These are phyloP conservation scores for Anas platyrhynchos DNA, from an alignment of 2,113 vertebrate genomes.

Conservation along the genomic window DNA sequence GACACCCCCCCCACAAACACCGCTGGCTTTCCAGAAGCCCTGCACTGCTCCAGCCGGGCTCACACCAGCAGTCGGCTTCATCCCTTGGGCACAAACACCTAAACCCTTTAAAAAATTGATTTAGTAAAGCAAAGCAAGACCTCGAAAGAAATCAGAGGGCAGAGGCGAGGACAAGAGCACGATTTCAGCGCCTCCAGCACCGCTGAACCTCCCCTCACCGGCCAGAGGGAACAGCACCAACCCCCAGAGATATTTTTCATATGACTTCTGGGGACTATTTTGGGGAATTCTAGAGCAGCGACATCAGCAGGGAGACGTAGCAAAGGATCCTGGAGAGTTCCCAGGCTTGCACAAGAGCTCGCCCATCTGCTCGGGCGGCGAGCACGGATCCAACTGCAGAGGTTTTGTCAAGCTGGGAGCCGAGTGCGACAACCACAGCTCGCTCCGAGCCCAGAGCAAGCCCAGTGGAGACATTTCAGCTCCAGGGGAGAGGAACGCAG, in stretches of 20 bases:
- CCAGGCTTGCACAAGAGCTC: constrained; percentile 1
- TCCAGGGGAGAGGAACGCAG: not conserved
- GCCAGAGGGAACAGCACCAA: not conserved
- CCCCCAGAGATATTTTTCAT: not conserved
- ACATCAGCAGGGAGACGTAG: not conserved
- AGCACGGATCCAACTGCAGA: not conserved
- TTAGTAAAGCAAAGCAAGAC: not conserved
- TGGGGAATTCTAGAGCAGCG: not conserved
- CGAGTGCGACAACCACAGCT: not conserved
- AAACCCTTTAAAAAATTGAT: not conserved
- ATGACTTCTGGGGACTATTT: not conserved
- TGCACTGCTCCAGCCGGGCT: not conserved
- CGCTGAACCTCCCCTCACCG: not conserved
- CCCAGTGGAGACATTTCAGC: not conserved
- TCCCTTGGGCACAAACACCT: not conserved
- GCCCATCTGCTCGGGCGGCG: not conserved
- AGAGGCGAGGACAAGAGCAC: not conserved
- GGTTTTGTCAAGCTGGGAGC: not conserved
- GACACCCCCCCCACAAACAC: not conserved
- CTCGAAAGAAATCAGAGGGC: not conserved
- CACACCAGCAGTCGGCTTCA: not conserved
- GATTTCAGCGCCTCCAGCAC: not conserved
- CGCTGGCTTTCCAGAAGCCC: not conserved
- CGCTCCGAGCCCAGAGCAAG: not conserved
- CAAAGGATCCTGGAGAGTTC: not conserved